Evolutionary conservation across 2,888 invertebrate species (phyloP), one percentile per base, ranked within the genome.

Genomic region (Heliconius charithonia): DNA sequence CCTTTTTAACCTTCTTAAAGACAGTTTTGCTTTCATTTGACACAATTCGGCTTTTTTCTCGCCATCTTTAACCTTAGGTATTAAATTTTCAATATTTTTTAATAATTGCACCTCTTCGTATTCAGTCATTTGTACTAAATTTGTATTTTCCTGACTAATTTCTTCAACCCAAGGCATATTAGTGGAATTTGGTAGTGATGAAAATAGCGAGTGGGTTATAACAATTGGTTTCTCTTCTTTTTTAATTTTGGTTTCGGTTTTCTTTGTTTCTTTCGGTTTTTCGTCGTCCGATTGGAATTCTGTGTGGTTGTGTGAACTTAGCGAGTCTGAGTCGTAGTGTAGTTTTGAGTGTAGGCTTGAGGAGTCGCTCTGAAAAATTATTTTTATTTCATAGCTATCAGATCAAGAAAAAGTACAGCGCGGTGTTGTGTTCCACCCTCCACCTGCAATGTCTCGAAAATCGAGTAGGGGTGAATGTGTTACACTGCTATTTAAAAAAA

Each of bases 61-160:
- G 0, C 88, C 85, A n/a, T 92, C 92, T 78, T 86, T 89, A 3
- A 91, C 89, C 79, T 88, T 92, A 0, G 87, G 85, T 27, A 93
- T 89, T 72, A 94, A 71, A n/a, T 83, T 85, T 76, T 95, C 95
- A 0, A 95, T 87, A 62, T 89, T 89, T 83, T 95, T 95, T 83
- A 95, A 81, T 41, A 94, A 84, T 82, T 95, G 95, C 22, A 95
- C 85, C 83, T 95, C 95, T 72, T 93, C 92, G 82, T 95, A 95
- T 75, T 91, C 92, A 0, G 89, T 89, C 86, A 93, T 87, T 29
- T 89, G 88, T 1, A 93, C 90, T 6, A 93, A 62, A 16, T 80
- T 45, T 4, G 88, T 86, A 0, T 85, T 84, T 9, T 83, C 83
- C 0, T 85, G 80, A 32, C 86, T 87, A 0, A 84, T 85, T 0